Base-by-base conservation (phyloP, 1,140 invertebrate genomes). In the Lanistes nyassanus region DNA sequence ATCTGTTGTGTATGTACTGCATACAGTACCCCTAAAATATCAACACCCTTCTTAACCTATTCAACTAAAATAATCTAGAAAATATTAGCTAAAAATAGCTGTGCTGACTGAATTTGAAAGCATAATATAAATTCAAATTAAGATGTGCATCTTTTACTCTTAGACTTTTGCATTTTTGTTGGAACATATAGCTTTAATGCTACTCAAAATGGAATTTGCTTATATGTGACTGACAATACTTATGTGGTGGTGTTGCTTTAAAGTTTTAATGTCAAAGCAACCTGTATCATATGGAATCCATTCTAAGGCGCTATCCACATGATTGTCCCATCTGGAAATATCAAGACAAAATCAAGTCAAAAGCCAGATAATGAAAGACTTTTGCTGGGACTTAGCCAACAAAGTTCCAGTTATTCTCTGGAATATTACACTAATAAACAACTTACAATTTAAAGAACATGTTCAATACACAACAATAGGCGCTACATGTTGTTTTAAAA, bases 221-320 rank as follows among this genome's bases (percentile, higher is more conserved):
- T 19, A 65, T 34, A 36, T 31, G 31, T 11, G 31, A 31, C 65
- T 42, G 37, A 21, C 23, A 39, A 16, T 26, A 36, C 11, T 19
- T 23, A 4, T 26, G 67, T n/a, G n/a, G n/a, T n/a, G n/a, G n/a
- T n/a, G n/a, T n/a, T n/a, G n/a, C n/a, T n/a, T n/a, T n/a, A n/a
- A n/a, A n/a, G n/a, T 13, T 65, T 36, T 34, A 23, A 65, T 36
- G 11, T 0, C 53, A 53, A 69, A 19, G 19, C 42, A 79, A 86
- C 85, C 83, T 66, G 80, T 80, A 62, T 83, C 78, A n/a, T 79
- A 37, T 60, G 85, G 79, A 53, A 72, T 76, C 85, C 85, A 86
- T 16, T 74, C 60, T 16, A 75, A 64, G 34, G 83, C 79, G 55
- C 78, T 36, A n/a, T 82, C 78, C 39, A 81, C 76, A 76, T 85